Evolutionary conservation across 2,888 invertebrate species (phyloP).

Genomic region (Argynnis bischoffii): DNA sequence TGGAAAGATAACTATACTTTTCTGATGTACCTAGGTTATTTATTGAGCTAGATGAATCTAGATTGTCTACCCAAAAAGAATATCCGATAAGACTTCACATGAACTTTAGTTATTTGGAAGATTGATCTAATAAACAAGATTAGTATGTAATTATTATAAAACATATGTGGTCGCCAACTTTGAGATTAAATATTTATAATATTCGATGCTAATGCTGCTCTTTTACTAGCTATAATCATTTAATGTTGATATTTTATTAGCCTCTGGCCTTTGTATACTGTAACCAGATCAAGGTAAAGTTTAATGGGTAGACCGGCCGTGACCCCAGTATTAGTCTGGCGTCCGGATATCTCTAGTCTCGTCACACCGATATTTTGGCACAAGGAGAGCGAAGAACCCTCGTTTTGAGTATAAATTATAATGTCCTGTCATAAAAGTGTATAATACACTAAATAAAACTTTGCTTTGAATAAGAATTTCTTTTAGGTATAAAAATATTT

Average conservation of each 20-base stretch:
- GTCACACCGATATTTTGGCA: slow-evolving; percentile 30
- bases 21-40: slow-evolving; percentile 2
- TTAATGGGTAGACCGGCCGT: slow-evolving; percentile 40
- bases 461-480: neutral
- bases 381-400: slow-evolving; percentile 16
- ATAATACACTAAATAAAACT: slow-evolving; percentile 4
- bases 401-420: slow-evolving; percentile 12
- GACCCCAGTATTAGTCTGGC: slow-evolving; percentile 33
- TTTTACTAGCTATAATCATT: slow-evolving; percentile 35
- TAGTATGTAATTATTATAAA: too few species aligned
- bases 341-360: slow-evolving; percentile 33
- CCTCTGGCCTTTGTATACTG: slow-evolving; percentile 34
- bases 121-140: too few species aligned
- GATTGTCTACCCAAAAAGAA: neutral
- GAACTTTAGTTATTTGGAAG: too few species aligned
- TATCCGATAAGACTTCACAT: too few species aligned
- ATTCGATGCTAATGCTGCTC: slow-evolving; percentile 18
- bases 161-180: too few species aligned
- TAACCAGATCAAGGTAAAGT: slow-evolving; percentile 42
- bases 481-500: slow-evolving; percentile 1
- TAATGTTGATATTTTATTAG: slow-evolving; percentile 34
- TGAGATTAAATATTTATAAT: slow-evolving; percentile 6
- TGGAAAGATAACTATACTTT: slow-evolving; percentile 19
- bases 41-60: neutral
- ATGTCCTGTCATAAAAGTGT: slow-evolving; percentile 10